Base-by-base conservation (phyloP, 2,888 invertebrate species). In the Catocala fraxini region DNA sequence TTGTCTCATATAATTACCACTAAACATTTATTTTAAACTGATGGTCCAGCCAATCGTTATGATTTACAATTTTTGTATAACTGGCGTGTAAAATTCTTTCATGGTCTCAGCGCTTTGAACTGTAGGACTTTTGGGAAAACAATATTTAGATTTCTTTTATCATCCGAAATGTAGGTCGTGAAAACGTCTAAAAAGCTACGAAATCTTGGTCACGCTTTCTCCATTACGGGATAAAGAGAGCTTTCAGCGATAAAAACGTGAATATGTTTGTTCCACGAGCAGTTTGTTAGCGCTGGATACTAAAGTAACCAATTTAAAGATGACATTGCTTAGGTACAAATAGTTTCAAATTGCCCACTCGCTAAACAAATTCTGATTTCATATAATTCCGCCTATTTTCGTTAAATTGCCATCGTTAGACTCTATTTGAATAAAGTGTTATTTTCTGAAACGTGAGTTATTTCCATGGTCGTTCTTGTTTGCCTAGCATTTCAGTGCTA, bases 281-380 rank as follows among this genome's bases (percentile, higher is more conserved):
- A 25, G 33, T 48, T 48, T 48, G 35, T 34, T 54, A 46, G n/a
- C 34, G 15, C 10, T 15, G 13, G 34, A 9, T 46, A n/a, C 35
- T 35, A 35, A 46, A 54, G 46, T 54, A 54, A 35, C 15, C 5
- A 56, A 60, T 62, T 70, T 73, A 53, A 57, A 12, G 39, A 51
- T 65, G 34, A 10, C 59, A 59, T 47, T 59, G 43, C 51, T 64
- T 25, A 25, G 25, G 6, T 52, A 62, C 47, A 64, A 69, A 42
- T 33, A 49, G 34, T 15, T 48, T 51, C 46, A 74, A 60, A 70
- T 71, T 70, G 59, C 47, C 56, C 12, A 13, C 10, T 12, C 35
- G 42, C 43, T 12, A 12, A 51, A 41, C 46, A 35, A 65, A 56
- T 42, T 59, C 12, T 5, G 39, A 55, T 57, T 51, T 13, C 43